These are phyloP conservation scores for Limosa lapponica DNA, from an alignment of 2,797 vertebrate species.

Conservation along the genomic window DNA sequence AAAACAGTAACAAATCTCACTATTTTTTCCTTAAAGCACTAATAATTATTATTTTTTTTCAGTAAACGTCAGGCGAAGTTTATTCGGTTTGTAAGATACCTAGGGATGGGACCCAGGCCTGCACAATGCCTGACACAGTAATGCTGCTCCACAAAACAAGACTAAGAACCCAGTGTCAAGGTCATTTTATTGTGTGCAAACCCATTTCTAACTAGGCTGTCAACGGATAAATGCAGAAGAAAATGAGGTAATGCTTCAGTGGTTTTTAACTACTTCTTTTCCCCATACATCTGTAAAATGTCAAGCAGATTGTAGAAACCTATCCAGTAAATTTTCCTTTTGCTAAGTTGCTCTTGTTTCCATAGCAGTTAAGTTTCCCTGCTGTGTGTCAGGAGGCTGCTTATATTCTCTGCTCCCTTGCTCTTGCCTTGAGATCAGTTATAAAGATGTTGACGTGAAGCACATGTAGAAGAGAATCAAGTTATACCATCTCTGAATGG, in stretches of 20 bases:
- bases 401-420: not conserved
- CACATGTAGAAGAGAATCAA: not conserved
- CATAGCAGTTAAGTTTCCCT: slow-evolving; percentile 24
- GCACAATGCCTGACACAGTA: not conserved
- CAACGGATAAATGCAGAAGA: not conserved
- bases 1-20: not conserved
- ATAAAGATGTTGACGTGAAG: not conserved
- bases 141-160: not conserved
- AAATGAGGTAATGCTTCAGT: not conserved
- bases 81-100: not conserved
- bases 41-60: not conserved
- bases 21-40: not conserved
- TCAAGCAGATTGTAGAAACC: slow-evolving; percentile 25
- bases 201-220: not conserved
- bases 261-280: slow-evolving; percentile 2
- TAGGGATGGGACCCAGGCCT: not conserved
- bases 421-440: not conserved
- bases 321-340: not conserved
- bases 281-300: slow-evolving; percentile 14
- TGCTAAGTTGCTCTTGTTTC: slow-evolving; percentile 6
- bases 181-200: not conserved
- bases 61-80: not conserved
- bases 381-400: slow-evolving; percentile 5
- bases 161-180: not conserved
- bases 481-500: not conserved